Conservation (phyloP, 2,113 vertebrate species). For the Ceyx melanurus region DNA sequence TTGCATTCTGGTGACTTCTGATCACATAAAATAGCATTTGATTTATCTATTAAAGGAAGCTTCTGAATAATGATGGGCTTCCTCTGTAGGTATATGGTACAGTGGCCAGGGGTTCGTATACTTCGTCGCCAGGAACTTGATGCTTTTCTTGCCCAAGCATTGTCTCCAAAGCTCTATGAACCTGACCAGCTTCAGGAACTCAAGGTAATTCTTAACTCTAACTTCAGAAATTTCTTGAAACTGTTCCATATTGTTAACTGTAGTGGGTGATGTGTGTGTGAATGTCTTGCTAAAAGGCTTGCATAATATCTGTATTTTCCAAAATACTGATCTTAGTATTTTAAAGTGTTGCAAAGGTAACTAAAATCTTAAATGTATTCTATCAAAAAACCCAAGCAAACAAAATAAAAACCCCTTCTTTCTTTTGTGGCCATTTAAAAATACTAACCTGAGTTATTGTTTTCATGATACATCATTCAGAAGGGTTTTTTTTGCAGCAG, state of each 20-base stretch:
- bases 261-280: neutral
- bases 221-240: neutral
- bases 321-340: neutral
- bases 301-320: neutral
- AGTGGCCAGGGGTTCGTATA: conserved; percentile 95
- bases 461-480: neutral
- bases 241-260: neutral
- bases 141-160: conserved; percentile 93
- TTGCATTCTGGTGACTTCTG: neutral
- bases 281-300: neutral
- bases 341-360: neutral
- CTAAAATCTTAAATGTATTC: neutral
- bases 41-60: too few relatives aligned
- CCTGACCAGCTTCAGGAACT: conserved; percentile 97
- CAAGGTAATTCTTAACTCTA: conserved; percentile 81
- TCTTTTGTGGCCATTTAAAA: neutral
- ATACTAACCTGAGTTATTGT: neutral
- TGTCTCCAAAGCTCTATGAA: conserved; percentile 97
- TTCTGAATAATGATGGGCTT: neutral
- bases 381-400: neutral
- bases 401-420: neutral
- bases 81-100: conserved; percentile 90
- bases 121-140: conserved; percentile 95
- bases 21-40: neutral
- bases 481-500: neutral